Evolutionary conservation across 2,113 vertebrate genomes (phyloP).

Genomic region (Prolemur simus): DNA sequence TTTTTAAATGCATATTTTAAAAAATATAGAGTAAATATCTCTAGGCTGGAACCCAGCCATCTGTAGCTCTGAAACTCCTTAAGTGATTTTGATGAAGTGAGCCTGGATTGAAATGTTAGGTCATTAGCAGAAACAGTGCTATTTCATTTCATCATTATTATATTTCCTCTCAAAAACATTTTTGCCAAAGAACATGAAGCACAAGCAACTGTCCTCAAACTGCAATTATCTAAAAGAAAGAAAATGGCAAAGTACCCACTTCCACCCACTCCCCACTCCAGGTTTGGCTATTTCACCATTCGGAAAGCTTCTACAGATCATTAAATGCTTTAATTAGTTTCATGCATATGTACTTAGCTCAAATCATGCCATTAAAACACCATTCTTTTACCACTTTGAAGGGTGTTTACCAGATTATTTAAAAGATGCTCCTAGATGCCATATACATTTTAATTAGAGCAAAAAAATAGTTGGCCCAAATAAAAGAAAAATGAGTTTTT

Average conservation of each 20-base stretch:
- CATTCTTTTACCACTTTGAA: conserved; percentile 52
- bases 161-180: conserved; percentile 65
- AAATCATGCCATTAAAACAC: conserved; percentile 72
- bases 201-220: conserved; percentile 53
- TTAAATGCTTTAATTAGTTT: conserved; percentile 76
- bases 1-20: conserved; percentile 21
- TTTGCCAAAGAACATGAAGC: conserved; percentile 73
- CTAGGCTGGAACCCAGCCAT: conserved; percentile 7
- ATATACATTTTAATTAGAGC: conserved; percentile 73
- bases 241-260: conserved; percentile 57
- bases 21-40: conserved; percentile 37
- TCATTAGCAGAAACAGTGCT: conserved; percentile 50
- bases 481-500: conserved; percentile 62
- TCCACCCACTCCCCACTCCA: conserved; percentile 57
- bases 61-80: conserved; percentile 2
- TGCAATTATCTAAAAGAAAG: conserved; percentile 52
- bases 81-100: conserved; percentile 38
- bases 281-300: conserved; percentile 67
- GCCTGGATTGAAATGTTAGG: conserved; percentile 25
- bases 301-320: conserved; percentile 67
- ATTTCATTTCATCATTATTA: conserved; percentile 52
- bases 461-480: conserved; percentile 46
- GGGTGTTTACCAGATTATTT: conserved; percentile 59
- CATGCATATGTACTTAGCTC: conserved; percentile 67
- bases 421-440: conserved; percentile 51